Conservation (phyloP, 2,888 invertebrate genomes). For the Drosophila prostipennis region DNA sequence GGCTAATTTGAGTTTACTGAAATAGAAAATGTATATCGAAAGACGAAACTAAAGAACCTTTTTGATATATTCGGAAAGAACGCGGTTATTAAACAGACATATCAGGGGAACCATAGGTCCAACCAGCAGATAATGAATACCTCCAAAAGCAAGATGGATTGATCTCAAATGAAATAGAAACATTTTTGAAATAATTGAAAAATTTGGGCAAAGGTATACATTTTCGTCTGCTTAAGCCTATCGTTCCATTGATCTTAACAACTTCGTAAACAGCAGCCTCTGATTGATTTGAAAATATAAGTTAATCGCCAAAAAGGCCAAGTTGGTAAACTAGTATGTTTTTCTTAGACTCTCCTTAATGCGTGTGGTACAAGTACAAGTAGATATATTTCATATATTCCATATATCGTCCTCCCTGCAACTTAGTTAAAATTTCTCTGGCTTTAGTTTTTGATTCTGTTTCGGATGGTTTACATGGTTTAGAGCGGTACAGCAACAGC, state of each 20-base stretch:
- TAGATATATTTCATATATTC: constrained; percentile 24
- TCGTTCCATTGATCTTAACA: background rate
- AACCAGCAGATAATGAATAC: background rate
- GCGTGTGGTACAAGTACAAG: constrained; percentile 30
- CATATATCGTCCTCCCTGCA: constrained; percentile 8
- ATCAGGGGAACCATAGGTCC: background rate
- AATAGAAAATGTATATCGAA: background rate
- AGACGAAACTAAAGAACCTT: background rate
- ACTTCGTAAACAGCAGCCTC: constrained; percentile 1
- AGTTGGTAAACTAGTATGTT: constrained; percentile 5
- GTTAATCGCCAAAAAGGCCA: constrained; percentile 1
- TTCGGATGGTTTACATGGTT: constrained; percentile 7
- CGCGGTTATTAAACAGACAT: background rate
- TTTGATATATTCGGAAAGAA: background rate
- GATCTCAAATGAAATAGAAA: background rate
- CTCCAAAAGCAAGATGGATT: background rate
- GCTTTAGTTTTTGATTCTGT: constrained; percentile 19
- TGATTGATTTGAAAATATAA: background rate
- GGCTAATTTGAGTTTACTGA: constrained; percentile 10
- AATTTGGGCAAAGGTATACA: too few relatives aligned
- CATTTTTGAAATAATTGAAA: too few relatives aligned
- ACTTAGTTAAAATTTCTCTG: constrained; percentile 22
- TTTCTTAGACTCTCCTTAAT: constrained; percentile 14
- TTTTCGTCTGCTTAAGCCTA: background rate
- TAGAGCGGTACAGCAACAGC: constrained; percentile 22